Conservation (phyloP, 2,113 vertebrate species). For the Paradoxurus hermaphroditus region DNA sequence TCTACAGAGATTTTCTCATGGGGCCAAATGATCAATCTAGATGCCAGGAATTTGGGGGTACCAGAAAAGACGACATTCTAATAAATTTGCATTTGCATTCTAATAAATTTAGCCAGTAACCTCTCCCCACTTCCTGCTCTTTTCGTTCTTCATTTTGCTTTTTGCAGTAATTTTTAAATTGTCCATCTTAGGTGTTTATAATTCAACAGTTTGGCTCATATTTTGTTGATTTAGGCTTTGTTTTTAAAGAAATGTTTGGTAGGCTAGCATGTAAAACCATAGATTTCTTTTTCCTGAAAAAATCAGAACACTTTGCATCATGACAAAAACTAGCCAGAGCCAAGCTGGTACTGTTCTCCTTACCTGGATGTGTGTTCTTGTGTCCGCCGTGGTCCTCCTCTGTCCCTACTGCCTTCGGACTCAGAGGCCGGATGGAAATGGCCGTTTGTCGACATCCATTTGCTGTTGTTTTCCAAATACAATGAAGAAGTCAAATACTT, state of each 20-base stretch:
- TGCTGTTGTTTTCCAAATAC: background rate
- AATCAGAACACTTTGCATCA: background rate
- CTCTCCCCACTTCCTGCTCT: rapidly evolving
- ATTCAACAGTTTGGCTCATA: background rate
- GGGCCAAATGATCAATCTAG: background rate
- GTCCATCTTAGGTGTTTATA: background rate
- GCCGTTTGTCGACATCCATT: rapidly evolving
- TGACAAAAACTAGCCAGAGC: background rate
- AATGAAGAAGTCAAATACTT: background rate
- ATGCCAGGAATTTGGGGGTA: too few relatives aligned
- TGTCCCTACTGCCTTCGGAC: background rate
- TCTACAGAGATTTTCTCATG: background rate
- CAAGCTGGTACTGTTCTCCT: background rate
- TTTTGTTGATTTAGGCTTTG: background rate
- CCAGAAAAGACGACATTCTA: background rate
- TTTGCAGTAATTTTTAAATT: background rate
- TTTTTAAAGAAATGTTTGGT: background rate
- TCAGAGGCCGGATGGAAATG: background rate
- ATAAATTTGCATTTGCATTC: too few relatives aligned
- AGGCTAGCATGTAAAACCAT: background rate
- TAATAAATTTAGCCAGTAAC: background rate
- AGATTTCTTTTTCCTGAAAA: background rate
- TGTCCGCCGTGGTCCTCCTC: rapidly evolving
- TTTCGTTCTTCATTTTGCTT: background rate
- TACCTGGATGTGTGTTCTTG: rapidly evolving